Percentiles rank a stretch among this genome's conserved stretches.
Conservation (phyloP, 2,113 vertebrate genomes). For the Pseudorasbora parva region DNA sequence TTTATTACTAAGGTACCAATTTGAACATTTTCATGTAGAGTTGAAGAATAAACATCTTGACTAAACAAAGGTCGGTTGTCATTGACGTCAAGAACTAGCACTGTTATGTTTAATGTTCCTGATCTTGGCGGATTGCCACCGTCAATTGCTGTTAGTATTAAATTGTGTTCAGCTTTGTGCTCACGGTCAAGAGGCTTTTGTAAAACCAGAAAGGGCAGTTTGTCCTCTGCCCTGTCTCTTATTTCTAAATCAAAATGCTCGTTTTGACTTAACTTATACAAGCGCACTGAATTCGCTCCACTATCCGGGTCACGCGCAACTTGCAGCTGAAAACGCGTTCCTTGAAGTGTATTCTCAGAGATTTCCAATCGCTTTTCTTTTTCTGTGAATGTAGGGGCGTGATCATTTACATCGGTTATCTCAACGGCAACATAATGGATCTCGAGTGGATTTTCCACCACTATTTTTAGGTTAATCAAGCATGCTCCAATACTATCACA, state of each 20-base stretch:
- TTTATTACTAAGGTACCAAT: constrained; percentile 40
- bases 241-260: constrained; percentile 55
- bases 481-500: constrained; percentile 46
- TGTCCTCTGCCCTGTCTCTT: constrained; percentile 38
- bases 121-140: constrained; percentile 55
- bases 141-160: constrained; percentile 57
- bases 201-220: constrained; percentile 55
- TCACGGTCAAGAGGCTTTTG: constrained; percentile 60
- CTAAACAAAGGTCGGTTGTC: constrained; percentile 57
- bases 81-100: constrained; percentile 55
- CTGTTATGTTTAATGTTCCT: constrained; percentile 47
- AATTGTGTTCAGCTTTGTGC: constrained; percentile 18
- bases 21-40: constrained; percentile 51
- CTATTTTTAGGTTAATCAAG: constrained; percentile 56
- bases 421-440: constrained; percentile 58
- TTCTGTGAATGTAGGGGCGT: constrained; percentile 52
- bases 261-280: constrained; percentile 54
- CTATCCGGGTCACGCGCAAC: constrained; percentile 48
- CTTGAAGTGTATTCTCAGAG: neutral
- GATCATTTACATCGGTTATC: constrained; percentile 59
- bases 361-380: constrained; percentile 55
- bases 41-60: constrained; percentile 54
- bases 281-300: constrained; percentile 46
- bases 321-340: constrained; percentile 49
- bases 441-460: constrained; percentile 59